Evolutionary conservation across 2,113 vertebrate genomes (phyloP).

Genomic region (Ophiodon elongatus): DNA sequence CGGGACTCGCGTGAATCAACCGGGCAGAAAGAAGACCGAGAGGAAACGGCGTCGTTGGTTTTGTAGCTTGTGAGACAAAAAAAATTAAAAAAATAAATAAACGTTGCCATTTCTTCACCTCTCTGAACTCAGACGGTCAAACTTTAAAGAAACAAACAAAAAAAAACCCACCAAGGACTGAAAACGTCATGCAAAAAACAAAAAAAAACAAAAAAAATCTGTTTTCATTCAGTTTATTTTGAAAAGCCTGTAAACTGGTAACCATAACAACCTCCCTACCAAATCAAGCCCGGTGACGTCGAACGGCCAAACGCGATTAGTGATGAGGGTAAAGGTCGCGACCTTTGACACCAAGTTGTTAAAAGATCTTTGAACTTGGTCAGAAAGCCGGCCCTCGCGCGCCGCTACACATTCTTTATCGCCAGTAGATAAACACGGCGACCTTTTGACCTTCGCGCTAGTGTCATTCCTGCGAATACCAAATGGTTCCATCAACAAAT

Average conservation of each 20-base stretch:
- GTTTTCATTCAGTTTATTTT: conserved; percentile 15
- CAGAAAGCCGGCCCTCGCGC: conserved; percentile 1
- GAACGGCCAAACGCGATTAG: conserved; percentile 8
- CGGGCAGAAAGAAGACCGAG: conserved; percentile 40
- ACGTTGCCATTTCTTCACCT: conserved; percentile 17
- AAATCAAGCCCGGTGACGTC: background rate
- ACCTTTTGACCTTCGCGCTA: conserved; percentile 40
- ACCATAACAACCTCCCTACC: conserved; percentile 1
- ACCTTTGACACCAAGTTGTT: conserved; percentile 29
- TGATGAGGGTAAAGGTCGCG: conserved; percentile 27
- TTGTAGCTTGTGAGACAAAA: conserved; percentile 2
- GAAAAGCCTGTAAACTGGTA: background rate
- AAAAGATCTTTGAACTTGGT: conserved; percentile 38
- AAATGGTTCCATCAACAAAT: conserved; percentile 45
- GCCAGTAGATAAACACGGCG: conserved; percentile 53
- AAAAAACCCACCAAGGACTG: background rate
- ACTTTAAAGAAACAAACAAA: conserved; percentile 14
- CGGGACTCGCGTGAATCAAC: conserved; percentile 43
- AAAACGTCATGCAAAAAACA: background rate
- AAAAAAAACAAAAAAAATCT: no score
- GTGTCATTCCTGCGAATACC: conserved; percentile 60
- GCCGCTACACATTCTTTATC: conserved; percentile 39
- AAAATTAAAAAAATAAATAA: no score
- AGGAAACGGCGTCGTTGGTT: conserved; percentile 34
- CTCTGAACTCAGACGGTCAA: conserved; percentile 10